Evolutionary conservation across 2,113 vertebrate species (phyloP), one percentile per base, ranked within the genome.

Genomic region (Syngnathus scovelli): DNA sequence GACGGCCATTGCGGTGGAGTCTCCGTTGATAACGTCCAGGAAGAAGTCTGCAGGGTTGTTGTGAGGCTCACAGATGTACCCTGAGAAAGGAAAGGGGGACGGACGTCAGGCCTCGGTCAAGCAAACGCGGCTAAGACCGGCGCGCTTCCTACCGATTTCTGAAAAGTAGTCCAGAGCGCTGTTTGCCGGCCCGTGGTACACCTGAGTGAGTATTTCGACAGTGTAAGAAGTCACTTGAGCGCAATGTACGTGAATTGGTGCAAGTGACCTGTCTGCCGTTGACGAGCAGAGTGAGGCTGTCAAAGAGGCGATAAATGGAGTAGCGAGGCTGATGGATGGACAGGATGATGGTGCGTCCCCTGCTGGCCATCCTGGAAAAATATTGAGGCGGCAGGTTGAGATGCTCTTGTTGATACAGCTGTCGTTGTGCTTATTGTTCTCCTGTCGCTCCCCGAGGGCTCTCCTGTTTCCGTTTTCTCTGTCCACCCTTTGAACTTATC

Each of bases 1-100:
- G 65, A 87, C 41, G 0, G 76, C 3, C 21, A 92, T 84, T 0
- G 92, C 91, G 0, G 90, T 91, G 0, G 92, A 94, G 74, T 98
- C 94, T 72, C 96, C 95, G 0, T 99, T 98, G 64, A 98, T 95
- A 71, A 99, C 19, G 0, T 98, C 96, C 76, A 99, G 85, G 82
- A 99, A 98, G 66, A 98, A 98, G 84, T 99, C 96, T 0, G 96
- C 94, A 0, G 96, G 96, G 74, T 98, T 99, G 87, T 99, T 98
- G 84, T 93, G 94, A 0, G 93, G 76, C 78, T 98, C 95, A 38
- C 96, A 98, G 18, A 70, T 86, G 66, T 94, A 94, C 39, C 96
- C 96, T 99, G 76, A 77, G 66, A 81, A 78, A 85, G 27, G 27
- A 51, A 37, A 5, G 3, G 1, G n/a, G 16, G 7, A 44, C 12